These are phyloP conservation scores for Drosophila azteca DNA, from an alignment of 1,140 invertebrate genomes.

Conservation along the genomic window DNA sequence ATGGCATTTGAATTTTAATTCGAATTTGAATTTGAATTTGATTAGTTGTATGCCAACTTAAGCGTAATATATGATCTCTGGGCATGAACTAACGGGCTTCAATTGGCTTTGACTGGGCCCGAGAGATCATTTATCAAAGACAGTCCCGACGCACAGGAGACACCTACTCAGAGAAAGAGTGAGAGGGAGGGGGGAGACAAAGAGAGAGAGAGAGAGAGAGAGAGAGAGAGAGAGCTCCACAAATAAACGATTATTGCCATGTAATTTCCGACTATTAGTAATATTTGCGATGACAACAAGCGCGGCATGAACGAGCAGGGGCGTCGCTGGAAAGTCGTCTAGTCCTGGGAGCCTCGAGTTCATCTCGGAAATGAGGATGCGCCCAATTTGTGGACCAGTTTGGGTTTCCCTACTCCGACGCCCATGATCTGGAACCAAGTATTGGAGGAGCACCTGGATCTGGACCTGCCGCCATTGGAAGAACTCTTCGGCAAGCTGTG, in stretches of 20 bases:
- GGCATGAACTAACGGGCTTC: conserved; percentile 42
- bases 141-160: conserved; percentile 38
- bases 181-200: neutral
- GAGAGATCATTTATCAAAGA: conserved; percentile 50
- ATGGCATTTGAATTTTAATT: conserved; percentile 3
- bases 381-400: too few relatives aligned
- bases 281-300: conserved; percentile 76
- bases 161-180: conserved; percentile 32
- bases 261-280: conserved; percentile 81
- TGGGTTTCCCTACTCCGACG: neutral
- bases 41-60: conserved; percentile 70
- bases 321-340: conserved; percentile 3
- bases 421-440: too few relatives aligned
- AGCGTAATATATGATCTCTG: conserved; percentile 63
- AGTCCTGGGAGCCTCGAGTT: too few relatives aligned
- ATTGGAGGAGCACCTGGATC: neutral
- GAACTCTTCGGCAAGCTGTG: conserved; percentile 56
- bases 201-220: conserved; percentile 3
- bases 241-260: conserved; percentile 75
- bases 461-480: conserved; percentile 37
- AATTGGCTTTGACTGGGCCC: conserved; percentile 21
- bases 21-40: conserved; percentile 52
- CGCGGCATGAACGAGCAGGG: conserved; percentile 49
- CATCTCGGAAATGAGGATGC: neutral
- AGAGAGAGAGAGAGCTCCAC: conserved; percentile 27